Evolutionary conservation across 2,888 invertebrate genomes (phyloP).

Genomic region (Hydrotaea cyrtoneurina): DNA sequence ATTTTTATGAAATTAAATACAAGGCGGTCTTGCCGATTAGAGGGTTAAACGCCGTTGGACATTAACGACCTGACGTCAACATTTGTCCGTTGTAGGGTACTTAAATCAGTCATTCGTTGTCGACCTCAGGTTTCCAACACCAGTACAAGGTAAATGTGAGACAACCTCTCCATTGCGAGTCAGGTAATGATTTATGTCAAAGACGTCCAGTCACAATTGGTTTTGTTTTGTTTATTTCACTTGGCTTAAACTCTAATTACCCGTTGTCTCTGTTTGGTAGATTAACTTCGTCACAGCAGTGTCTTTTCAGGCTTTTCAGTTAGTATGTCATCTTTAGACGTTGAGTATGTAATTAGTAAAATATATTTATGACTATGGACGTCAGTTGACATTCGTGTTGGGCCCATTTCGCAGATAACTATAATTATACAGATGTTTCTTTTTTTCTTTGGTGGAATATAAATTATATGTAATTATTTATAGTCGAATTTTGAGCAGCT

Average conservation of each 20-base stretch:
- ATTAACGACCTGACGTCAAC: no score
- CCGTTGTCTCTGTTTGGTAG: not conserved
- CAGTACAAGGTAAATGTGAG: conserved; percentile 1
- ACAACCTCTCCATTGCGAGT: not conserved
- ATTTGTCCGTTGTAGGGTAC: no score
- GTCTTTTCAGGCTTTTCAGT: not conserved
- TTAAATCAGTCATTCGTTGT: not conserved
- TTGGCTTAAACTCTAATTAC: not conserved
- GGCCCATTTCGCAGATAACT: not conserved
- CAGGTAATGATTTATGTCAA: not conserved
- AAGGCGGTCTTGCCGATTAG: no score
- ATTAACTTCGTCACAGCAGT: not conserved
- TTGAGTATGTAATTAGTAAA: not conserved
- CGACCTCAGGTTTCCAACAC: not conserved
- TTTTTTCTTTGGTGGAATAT: not conserved
- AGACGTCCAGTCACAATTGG: not conserved
- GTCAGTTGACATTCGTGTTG: not conserved
- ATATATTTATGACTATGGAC: not conserved
- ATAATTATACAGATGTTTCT: not conserved
- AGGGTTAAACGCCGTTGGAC: no score
- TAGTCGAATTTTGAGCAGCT: not conserved
- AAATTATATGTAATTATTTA: not conserved
- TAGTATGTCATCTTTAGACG: not conserved
- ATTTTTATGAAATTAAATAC: no score
- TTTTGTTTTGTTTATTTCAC: not conserved